Evolutionary conservation across 2,888 invertebrate species (phyloP).

Genomic region (Drosophila monieri): DNA sequence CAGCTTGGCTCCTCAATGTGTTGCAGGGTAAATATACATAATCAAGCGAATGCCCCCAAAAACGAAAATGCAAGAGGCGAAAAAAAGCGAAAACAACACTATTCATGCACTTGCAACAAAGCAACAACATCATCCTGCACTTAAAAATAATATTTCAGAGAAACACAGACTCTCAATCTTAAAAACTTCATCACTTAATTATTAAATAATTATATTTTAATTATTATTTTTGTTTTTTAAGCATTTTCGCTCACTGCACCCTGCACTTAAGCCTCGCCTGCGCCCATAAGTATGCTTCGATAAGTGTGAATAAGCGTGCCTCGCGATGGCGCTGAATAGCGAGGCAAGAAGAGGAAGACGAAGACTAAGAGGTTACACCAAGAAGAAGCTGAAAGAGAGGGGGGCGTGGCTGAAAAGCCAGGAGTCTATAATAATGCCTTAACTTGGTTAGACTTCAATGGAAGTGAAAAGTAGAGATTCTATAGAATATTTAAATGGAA

Average conservation of each 20-base stretch:
- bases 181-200: too few relatives aligned
- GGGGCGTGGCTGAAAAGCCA: not conserved
- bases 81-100: conserved; percentile 8
- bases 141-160: too few relatives aligned
- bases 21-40: conserved; percentile 43
- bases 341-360: conserved; percentile 3
- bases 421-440: conserved; percentile 51
- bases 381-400: not conserved
- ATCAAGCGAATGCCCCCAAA: conserved; percentile 50
- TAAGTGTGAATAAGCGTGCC: conserved; percentile 52
- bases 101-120: not conserved
- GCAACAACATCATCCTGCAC: too few relatives aligned
- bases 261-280: conserved; percentile 49
- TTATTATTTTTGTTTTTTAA: not conserved
- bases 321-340: conserved; percentile 38
- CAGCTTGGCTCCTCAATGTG: conserved; percentile 9
- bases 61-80: conserved; percentile 51
- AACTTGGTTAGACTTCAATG: conserved; percentile 62
- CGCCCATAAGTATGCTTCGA: conserved; percentile 67
- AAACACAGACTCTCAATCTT: too few relatives aligned
- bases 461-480: conserved; percentile 21
- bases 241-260: not conserved
- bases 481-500: too few relatives aligned
- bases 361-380: not conserved
- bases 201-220: too few relatives aligned